phyloP scores from a whole-genome alignment of 2,888 invertebrate species.

The Neria commutata region DNA sequence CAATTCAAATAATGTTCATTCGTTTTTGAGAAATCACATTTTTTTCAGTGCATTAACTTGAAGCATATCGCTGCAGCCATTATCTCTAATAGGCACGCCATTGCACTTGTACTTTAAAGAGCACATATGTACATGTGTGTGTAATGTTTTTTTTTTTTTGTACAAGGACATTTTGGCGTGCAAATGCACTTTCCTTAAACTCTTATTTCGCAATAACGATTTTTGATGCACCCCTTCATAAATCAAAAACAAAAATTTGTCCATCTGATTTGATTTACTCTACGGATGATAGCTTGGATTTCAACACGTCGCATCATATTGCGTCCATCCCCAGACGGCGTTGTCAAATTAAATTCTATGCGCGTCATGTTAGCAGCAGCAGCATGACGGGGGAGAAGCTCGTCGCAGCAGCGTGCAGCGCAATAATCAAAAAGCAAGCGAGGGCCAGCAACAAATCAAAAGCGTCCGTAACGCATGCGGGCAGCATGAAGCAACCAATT shows the following conservation, averaged over 20 bases:
- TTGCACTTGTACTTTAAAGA: too few relatives aligned
- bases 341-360: slow-evolving; percentile 3
- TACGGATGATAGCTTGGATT: not conserved
- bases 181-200: too few relatives aligned
- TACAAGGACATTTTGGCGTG: too few relatives aligned
- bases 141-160: too few relatives aligned
- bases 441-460: slow-evolving; percentile 9
- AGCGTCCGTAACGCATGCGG: not conserved
- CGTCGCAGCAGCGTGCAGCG: not conserved
- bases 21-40: too few relatives aligned
- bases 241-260: not conserved
- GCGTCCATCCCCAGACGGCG: not conserved
- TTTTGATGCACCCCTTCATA: not conserved
- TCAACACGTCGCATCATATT: not conserved
- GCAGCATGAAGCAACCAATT: not conserved
- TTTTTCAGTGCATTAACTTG: too few relatives aligned
- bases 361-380: slow-evolving; percentile 10
- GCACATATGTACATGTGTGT: too few relatives aligned
- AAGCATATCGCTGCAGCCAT: too few relatives aligned
- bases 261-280: not conserved
- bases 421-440: slow-evolving; percentile 6
- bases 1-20: too few relatives aligned
- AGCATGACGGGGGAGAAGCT: not conserved
- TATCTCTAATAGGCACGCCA: too few relatives aligned
- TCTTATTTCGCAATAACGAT: too few relatives aligned